These are phyloP conservation scores for Typhlichthys eigenmanni DNA, from an alignment of 2,797 vertebrate species.

Conservation along the genomic window DNA sequence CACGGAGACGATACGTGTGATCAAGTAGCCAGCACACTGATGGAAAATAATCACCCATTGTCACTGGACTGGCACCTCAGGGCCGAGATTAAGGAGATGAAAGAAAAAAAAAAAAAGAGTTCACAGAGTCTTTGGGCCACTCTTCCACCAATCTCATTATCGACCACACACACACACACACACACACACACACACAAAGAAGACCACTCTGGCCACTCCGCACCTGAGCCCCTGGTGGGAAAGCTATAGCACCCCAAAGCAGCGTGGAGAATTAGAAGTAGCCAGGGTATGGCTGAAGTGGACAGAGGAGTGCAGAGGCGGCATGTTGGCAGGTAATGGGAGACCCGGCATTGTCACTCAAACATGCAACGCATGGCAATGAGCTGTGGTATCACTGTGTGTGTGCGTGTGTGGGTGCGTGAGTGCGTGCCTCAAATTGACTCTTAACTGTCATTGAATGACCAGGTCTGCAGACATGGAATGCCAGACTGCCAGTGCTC, in stretches of 20 bases:
- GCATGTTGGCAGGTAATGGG: background rate
- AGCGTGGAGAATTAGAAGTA: constrained; percentile 31
- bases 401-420: background rate
- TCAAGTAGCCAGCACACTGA: constrained; percentile 60
- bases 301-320: constrained; percentile 4
- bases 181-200: constrained; percentile 54
- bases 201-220: constrained; percentile 53
- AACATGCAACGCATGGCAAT: no score
- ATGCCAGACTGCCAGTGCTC: background rate
- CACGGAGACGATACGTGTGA: constrained; percentile 65
- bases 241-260: no score
- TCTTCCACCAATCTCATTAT: constrained; percentile 64
- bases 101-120: constrained; percentile 40
- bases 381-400: background rate
- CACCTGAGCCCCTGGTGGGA: constrained; percentile 57
- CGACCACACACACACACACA: constrained; percentile 61
- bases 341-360: constrained; percentile 4
- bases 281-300: constrained; percentile 25
- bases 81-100: constrained; percentile 76
- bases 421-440: background rate
- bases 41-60: constrained; percentile 71
- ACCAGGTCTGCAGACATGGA: background rate
- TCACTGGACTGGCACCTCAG: constrained; percentile 56
- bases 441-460: no score
- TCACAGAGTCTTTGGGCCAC: constrained; percentile 62